These are phyloP conservation scores for Hymenochirus boettgeri DNA, from an alignment of 2,113 vertebrate genomes.

Conservation along the genomic window DNA sequence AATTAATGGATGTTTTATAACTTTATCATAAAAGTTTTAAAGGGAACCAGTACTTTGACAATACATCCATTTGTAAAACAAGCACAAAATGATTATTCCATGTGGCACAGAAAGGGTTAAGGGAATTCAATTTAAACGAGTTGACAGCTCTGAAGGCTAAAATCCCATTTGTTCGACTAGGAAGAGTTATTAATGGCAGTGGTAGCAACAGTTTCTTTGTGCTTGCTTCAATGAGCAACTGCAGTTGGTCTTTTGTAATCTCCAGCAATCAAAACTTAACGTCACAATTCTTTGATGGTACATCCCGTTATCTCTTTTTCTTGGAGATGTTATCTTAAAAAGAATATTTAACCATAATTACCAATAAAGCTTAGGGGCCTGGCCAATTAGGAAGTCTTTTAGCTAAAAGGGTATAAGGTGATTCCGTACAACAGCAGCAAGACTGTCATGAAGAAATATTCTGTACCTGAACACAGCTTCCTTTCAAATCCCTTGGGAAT, in stretches of 20 bases:
- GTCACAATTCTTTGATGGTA: constrained; percentile 68
- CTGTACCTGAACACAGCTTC: constrained; percentile 60
- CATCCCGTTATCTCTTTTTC: constrained; percentile 65
- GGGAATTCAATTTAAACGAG: background rate
- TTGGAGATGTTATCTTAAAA: constrained; percentile 72
- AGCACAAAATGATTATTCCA: too few species aligned
- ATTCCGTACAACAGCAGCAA: constrained; percentile 57
- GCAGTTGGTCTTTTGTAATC: constrained; percentile 45
- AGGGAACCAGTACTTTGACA: too few species aligned
- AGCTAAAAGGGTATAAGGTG: constrained; percentile 58
- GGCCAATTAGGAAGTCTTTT: constrained; percentile 51
- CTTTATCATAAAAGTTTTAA: too few species aligned
- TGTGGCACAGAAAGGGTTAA: too few species aligned
- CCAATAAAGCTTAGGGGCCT: constrained; percentile 59
- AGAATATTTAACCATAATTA: constrained; percentile 66
- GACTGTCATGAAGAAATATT: constrained; percentile 62
- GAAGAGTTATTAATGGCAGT: constrained; percentile 16
- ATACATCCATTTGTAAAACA: too few species aligned
- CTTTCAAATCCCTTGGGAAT: constrained; percentile 74
- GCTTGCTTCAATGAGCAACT: constrained; percentile 54
- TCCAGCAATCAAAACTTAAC: constrained; percentile 77
- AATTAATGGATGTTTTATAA: too few species aligned
- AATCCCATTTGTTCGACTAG: constrained; percentile 27
- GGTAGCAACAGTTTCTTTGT: constrained; percentile 33
- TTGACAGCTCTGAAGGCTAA: constrained; percentile 21